Evolutionary conservation across 2,113 vertebrate genomes (phyloP), one percentile per base, ranked within the genome.

Genomic region (Neolamprologus tretocephalus): DNA sequence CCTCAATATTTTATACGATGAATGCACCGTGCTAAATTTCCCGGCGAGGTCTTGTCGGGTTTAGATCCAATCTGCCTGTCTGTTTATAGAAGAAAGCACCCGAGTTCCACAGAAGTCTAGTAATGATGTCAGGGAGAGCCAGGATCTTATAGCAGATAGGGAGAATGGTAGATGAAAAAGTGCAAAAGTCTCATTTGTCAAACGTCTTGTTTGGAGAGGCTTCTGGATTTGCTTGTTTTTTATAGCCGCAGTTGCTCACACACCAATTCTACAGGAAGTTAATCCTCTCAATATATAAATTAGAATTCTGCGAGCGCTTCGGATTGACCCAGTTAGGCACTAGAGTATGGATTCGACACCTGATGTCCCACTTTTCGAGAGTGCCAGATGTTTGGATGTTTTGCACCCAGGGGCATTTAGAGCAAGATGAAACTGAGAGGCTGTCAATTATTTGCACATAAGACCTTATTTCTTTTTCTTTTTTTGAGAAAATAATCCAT

Each of bases 361-460:
- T 83, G 83, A 87, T 37, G 80, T 88, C 86, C 93, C 89, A 94
- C 75, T 94, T 94, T 94, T 81, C 35, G 6, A 90, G 82, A 26
- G 23, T 71, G 75, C 84, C 94, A 95, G 95, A 94, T 95, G 93
- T 94, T 92, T 84, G 79, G 86, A 88, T 82, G 86, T 51, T 21
- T 78, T 23, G 23, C 84, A 87, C 80, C 71, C 51, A 54, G 86
- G 91, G 89, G 86, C 82, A 80, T 82, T 91, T 51, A 68, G 82
- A 91, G 86, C 82, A 49, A 88, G 89, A 95, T 93, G 84, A 94
- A 95, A 94, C 89, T 53, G 19, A 75, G 87, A 85, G 84, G 80
- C 45, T 87, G 86, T 90, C 85, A 92, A 51, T 89, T 91, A 91
- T 84, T 86, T 89, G 73, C 28, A n/a, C 47, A 33, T 5, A 33